Conservation (phyloP, 1,140 invertebrate genomes). For the Euborellia annulipes region DNA sequence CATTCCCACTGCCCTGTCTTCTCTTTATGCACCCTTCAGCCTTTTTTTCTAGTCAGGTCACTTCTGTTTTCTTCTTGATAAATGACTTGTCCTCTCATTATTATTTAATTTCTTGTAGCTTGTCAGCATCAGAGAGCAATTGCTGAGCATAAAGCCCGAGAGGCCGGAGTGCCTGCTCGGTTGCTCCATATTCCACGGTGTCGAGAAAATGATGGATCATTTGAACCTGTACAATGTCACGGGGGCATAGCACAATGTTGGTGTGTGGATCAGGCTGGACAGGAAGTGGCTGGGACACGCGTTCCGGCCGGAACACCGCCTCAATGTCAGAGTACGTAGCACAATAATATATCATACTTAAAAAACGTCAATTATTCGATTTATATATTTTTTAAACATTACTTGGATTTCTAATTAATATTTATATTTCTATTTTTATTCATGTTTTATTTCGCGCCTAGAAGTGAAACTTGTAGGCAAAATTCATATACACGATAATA, state of each 20-base stretch:
- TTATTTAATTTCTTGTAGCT: constrained; percentile 25
- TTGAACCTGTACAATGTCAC: constrained; percentile 26
- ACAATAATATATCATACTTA: too few relatives aligned
- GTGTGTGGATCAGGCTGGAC: constrained; percentile 26
- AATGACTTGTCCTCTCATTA: background rate
- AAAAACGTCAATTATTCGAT: too few relatives aligned
- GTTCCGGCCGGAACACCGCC: constrained; percentile 13
- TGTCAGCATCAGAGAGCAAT: constrained; percentile 55
- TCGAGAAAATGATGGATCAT: constrained; percentile 20
- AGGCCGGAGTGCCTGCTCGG: constrained; percentile 35
- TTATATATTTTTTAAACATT: too few relatives aligned
- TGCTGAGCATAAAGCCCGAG: constrained; percentile 55
- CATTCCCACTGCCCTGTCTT: too few relatives aligned
- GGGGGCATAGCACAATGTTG: constrained; percentile 23
- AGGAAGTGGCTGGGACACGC: constrained; percentile 26
- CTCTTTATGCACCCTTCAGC: too few relatives aligned
- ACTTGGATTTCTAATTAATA: too few relatives aligned
- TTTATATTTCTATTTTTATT: too few relatives aligned
- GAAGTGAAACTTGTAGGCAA: too few relatives aligned
- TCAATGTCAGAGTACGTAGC: background rate
- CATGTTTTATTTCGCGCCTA: too few relatives aligned
- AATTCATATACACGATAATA: too few relatives aligned
- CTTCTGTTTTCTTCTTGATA: background rate
- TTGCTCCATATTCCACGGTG: constrained; percentile 25
- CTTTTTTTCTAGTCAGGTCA: too few relatives aligned